phyloP scores from a whole-genome alignment of 92 coral and sea anemone genomes.

The Diadumene lineata region DNA sequence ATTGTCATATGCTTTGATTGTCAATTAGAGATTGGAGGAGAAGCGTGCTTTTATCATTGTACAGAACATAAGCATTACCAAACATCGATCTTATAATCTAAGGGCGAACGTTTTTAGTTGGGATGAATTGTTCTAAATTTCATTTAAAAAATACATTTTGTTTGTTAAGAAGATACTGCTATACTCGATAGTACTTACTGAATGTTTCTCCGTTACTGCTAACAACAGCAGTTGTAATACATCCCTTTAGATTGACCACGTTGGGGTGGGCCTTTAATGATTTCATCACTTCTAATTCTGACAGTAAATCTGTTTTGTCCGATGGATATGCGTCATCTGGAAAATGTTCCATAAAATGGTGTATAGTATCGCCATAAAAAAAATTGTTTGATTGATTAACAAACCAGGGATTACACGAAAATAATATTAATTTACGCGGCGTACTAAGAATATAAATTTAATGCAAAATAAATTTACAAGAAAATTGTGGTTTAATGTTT shows the following conservation, averaged over 20 bases:
- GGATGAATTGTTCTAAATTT: background rate
- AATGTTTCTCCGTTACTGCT: conserved; percentile 3
- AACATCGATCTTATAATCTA: too few relatives aligned
- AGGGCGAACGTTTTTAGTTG: background rate
- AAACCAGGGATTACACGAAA: too few relatives aligned
- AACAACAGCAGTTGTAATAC: conserved; percentile 19
- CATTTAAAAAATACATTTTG: too few relatives aligned
- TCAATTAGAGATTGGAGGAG: background rate
- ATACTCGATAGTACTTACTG: conserved; percentile 17
- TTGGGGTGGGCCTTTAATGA: conserved; percentile 31
- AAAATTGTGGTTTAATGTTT: too few relatives aligned
- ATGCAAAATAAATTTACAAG: too few relatives aligned
- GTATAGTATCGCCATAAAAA: background rate
- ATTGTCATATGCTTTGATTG: too few relatives aligned
- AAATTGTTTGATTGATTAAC: background rate
- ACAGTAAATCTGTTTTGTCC: conserved; percentile 29
- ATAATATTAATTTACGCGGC: too few relatives aligned
- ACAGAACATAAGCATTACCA: too few relatives aligned
- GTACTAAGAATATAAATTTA: too few relatives aligned
- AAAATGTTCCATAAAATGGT: background rate
- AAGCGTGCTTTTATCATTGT: background rate
- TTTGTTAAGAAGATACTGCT: too few relatives aligned
- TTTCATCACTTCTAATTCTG: conserved; percentile 37
- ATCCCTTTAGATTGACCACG: conserved; percentile 32
- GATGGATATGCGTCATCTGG: conserved; percentile 21